These are phyloP conservation scores for Oligia fasciuncula DNA, from an alignment of 2,888 invertebrate genomes.

Conservation along the genomic window DNA sequence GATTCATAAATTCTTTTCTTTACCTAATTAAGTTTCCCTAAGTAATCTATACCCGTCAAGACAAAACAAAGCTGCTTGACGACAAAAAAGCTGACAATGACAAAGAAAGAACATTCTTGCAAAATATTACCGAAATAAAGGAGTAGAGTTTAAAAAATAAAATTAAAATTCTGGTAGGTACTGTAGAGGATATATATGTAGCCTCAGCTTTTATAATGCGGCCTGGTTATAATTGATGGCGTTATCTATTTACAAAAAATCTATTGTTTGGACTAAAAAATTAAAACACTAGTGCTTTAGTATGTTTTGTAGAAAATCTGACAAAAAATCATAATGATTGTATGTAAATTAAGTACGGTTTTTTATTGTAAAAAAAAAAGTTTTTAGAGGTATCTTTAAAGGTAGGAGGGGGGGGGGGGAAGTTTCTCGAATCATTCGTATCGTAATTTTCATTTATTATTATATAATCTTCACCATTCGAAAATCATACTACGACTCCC, in stretches of 20 bases:
- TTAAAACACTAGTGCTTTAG: too few species aligned
- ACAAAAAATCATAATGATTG: too few species aligned
- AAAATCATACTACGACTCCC: neutral
- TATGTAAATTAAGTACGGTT: too few species aligned
- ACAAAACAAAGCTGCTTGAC: neutral
- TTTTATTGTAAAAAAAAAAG: too few species aligned
- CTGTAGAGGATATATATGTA: too few species aligned
- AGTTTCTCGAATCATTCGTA: neutral
- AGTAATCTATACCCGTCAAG: slow-evolving; percentile 1
- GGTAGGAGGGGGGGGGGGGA: too few species aligned
- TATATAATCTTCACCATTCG: neutral
- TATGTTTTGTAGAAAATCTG: too few species aligned
- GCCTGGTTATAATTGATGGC: too few species aligned
- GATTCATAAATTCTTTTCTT: neutral
- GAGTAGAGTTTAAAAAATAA: neutral
- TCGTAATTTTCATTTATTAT: neutral
- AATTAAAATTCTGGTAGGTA: slow-evolving; percentile 6
- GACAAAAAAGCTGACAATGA: neutral
- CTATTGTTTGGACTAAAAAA: too few species aligned
- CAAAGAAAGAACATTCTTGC: neutral
- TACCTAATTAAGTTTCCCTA: neutral
- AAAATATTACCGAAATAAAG: neutral
- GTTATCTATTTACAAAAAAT: too few species aligned
- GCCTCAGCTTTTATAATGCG: too few species aligned
- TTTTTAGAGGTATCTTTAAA: too few species aligned